Evolutionary conservation across 2,113 vertebrate genomes (phyloP), one percentile per base, ranked within the genome.

Genomic region (Amazona vittata): DNA sequence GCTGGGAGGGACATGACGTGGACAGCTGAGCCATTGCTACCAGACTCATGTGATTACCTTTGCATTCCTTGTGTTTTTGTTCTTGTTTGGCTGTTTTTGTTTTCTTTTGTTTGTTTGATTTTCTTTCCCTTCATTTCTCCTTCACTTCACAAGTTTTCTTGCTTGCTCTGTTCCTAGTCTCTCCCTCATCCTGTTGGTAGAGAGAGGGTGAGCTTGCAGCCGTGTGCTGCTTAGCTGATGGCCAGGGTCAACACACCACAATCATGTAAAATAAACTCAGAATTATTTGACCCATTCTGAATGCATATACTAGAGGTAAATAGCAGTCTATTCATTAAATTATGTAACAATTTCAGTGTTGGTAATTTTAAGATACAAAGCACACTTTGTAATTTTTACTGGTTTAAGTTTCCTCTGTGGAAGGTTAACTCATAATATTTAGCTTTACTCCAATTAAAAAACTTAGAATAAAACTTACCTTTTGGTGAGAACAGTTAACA

Each of bases 141-240:
- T 88, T 71, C 22, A 39, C 8, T 87, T 70, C 17, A 37, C 8
- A 85, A 25, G 3, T 75, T 92, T 84, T 87, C 39, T 37, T 1
- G 2, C n/a, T 84, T 82, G 74, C 21, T 70, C 5, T 71, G 15
- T 90, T 84, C 10, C 12, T 83, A 2, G 67, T 68, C 28, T 67
- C 24, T 70, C 37, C 55, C 11, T 4, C 12, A 39, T 33, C 21
- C 59, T 80, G 7, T 28, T 86, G 57, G 57, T 41, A 63, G 19
- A 90, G 31, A 15, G 18, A 88, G 5, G 1, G 2, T 79, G 26
- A 80, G 15, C 0, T 0, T 60, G 19, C n/a, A 96, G 6, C 28
- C 20, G 1, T 47, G 39, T 65, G 46, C 9, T 59, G 9, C 5
- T 75, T 75, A 46, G 57, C 24, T 85, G 28, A 60, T 83, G 39